phyloP scores from a whole-genome alignment of 2,888 invertebrate genomes.

The Aphidius colemani region DNA sequence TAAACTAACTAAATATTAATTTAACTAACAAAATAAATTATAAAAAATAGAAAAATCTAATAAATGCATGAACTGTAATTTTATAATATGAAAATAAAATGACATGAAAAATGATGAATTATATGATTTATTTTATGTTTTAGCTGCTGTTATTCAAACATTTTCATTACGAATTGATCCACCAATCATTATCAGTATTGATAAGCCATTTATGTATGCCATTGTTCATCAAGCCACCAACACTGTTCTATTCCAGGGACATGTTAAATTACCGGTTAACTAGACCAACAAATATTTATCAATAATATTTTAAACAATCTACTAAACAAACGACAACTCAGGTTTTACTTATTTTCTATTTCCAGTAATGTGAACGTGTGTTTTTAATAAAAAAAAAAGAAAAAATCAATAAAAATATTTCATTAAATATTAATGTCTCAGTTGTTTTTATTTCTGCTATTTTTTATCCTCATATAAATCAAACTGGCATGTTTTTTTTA shows the following conservation, averaged over 20 bases:
- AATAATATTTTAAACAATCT: too few species aligned
- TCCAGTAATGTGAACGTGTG: neutral
- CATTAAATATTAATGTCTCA: neutral
- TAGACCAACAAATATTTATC: neutral
- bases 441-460: neutral
- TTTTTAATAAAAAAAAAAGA: neutral
- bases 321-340: too few species aligned
- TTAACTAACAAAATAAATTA: neutral
- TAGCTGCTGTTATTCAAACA: neutral
- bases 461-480: too few species aligned
- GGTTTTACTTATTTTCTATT: too few species aligned
- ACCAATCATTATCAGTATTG: constrained; percentile 15
- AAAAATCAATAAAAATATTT: constrained; percentile 1
- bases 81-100: neutral
- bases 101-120: neutral
- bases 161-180: neutral
- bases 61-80: too few species aligned
- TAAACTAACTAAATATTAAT: neutral
- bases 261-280: neutral
- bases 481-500: too few species aligned
- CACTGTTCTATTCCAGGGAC: constrained; percentile 19
- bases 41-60: too few species aligned
- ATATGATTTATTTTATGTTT: neutral
- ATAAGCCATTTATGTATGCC: constrained; percentile 23
- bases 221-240: constrained; percentile 23